These are phyloP conservation scores for Gari tellinella DNA, from an alignment of 2,888 invertebrate species.

Conservation along the genomic window DNA sequence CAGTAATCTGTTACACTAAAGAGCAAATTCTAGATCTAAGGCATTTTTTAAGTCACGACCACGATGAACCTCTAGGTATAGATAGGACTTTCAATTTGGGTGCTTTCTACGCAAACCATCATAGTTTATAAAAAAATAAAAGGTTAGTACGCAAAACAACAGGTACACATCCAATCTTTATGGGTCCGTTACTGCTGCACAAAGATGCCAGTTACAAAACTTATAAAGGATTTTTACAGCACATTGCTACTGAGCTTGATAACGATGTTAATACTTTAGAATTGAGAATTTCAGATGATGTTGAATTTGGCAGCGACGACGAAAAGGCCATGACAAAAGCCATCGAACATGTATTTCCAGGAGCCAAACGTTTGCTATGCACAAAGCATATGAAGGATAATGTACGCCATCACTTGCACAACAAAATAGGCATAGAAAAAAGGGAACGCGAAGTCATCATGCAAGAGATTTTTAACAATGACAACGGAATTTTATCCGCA, in stretches of 20 bases:
- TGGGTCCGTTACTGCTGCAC: conserved; percentile 34
- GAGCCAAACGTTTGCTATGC: conserved; percentile 13
- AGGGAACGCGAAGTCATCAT: neutral
- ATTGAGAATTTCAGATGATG: conserved; percentile 22
- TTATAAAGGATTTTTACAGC: conserved; percentile 31
- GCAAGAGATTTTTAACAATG: neutral
- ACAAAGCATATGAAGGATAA: conserved; percentile 39
- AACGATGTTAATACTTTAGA: conserved; percentile 5
- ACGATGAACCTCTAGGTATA: conserved; percentile 1
- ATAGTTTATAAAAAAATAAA: conserved; percentile 38
- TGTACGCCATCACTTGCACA: conserved; percentile 9
- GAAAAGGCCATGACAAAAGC: conserved; percentile 31
- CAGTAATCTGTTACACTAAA: conserved; percentile 25
- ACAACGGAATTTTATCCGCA: neutral
- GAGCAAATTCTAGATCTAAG: conserved; percentile 26
- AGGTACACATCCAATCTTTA: conserved; percentile 22
- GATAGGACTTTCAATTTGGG: no score
- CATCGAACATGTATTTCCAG: conserved; percentile 31
- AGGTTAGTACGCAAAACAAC: conserved; percentile 23
- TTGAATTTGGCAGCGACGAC: conserved; percentile 23
- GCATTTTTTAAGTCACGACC: conserved; percentile 5
- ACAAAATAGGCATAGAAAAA: conserved; percentile 24
- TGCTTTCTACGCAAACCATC: neutral
- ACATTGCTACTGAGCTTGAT: conserved; percentile 17
- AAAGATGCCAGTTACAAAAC: conserved; percentile 36